A percentile compares a stretch with the other conserved stretches of the same genome.
These are phyloP conservation scores for Zaprionus kolodkinae DNA, from an alignment of 1,140 invertebrate species.

Conservation along the genomic window DNA sequence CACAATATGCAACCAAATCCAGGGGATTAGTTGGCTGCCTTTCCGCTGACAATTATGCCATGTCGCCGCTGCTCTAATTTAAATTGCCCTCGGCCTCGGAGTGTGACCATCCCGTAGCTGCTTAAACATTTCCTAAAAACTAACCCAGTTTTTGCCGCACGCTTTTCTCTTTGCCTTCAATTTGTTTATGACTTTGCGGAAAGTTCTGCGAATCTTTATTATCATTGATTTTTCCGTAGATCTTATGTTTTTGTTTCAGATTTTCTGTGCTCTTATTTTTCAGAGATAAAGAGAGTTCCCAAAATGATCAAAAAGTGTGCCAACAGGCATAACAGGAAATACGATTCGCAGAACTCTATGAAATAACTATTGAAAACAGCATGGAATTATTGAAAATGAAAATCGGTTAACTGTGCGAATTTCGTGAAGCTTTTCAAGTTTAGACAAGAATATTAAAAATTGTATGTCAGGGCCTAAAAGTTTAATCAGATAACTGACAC, in stretches of 20 bases:
- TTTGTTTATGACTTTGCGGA: constrained; percentile 57
- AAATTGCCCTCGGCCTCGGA: constrained; percentile 48
- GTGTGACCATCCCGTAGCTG: constrained; percentile 29
- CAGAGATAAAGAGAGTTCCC: constrained; percentile 15
- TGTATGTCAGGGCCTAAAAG: too few species aligned
- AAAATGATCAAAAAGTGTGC: constrained; percentile 40
- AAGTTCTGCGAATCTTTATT: constrained; percentile 61
- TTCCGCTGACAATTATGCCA: constrained; percentile 56
- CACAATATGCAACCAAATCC: constrained; percentile 58
- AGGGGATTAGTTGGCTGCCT: constrained; percentile 58
- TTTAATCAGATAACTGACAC: too few species aligned
- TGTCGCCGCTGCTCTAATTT: constrained; percentile 75
- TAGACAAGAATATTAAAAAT: too few species aligned
- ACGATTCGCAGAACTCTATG: constrained; percentile 3
- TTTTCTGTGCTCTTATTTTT: background rate
- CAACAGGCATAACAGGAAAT: background rate
- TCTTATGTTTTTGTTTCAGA: background rate
- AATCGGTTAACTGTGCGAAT: background rate
- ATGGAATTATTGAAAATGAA: background rate
- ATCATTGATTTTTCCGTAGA: constrained; percentile 11
- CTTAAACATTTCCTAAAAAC: constrained; percentile 73
- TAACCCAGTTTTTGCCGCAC: constrained; percentile 66
- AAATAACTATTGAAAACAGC: background rate
- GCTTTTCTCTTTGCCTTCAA: constrained; percentile 52
- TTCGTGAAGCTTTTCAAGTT: too few species aligned